Conservation (phyloP, 1,140 invertebrate genomes). For the Euglossa dilemma region DNA sequence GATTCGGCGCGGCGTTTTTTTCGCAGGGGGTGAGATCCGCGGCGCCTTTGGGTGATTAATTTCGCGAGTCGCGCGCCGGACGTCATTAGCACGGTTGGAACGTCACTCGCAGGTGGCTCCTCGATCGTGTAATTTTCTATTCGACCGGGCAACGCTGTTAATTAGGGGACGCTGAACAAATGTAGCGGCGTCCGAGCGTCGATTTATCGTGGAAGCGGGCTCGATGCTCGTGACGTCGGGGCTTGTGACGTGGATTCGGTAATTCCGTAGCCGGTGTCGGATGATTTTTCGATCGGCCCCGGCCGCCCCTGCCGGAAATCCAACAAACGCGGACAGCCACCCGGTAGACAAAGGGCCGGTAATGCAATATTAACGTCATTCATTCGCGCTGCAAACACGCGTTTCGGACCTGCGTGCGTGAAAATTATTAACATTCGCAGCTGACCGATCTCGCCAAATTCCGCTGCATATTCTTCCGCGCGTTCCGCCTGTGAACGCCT, state of each 20-base stretch:
- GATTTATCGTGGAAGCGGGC: slow-evolving; percentile 9
- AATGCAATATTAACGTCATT: slow-evolving; percentile 52
- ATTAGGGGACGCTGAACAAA: slow-evolving; percentile 28
- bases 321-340: slow-evolving; percentile 15
- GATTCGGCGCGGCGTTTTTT: neutral
- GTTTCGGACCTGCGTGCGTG: neutral
- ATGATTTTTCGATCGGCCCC: slow-evolving; percentile 56
- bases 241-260: slow-evolving; percentile 1
- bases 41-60: neutral
- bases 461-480: slow-evolving; percentile 5
- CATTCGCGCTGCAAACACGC: slow-evolving; percentile 26
- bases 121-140: slow-evolving; percentile 19
- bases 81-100: neutral
- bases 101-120: slow-evolving; percentile 4
- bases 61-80: neutral
- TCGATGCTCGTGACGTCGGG: too few relatives aligned
- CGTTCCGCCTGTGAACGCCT: neutral
- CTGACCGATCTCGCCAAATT: slow-evolving; percentile 51
- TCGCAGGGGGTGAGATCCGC: neutral
- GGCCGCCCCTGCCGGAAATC: slow-evolving; percentile 12
- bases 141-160: slow-evolving; percentile 3
- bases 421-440: slow-evolving; percentile 61
- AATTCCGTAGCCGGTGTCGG: slow-evolving; percentile 31
- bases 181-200: neutral
- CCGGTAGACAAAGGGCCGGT: slow-evolving; percentile 19